Evolutionary conservation across 2,888 invertebrate species (phyloP), one percentile per base, ranked within the genome.

Genomic region (Chrysomela aeneicollis): DNA sequence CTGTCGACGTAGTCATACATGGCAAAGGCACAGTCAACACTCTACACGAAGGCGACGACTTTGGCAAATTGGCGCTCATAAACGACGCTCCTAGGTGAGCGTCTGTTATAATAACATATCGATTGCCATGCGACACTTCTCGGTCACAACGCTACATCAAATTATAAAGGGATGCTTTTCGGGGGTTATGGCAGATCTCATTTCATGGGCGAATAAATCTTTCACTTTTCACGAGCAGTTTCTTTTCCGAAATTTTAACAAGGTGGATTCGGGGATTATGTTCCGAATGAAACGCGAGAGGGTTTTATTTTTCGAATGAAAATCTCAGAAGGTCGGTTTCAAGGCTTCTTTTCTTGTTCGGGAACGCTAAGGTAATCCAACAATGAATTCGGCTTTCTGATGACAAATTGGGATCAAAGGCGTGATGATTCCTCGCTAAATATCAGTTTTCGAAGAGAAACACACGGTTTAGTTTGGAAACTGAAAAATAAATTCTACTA

Each of bases 21-120:
- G 93, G 92, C 67, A 93, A 93, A 85, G 93, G 93, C 53, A 89
- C 91, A 12, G 93, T 94, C 35, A 92, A 92, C 72, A 90, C 90
- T 49, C 84, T 94, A 42, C 90, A 91, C 78, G 93, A 93, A 82
- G 92, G 93, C 63, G 94, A 94, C 82, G 94, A 94, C 83, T 94
- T 94, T 82, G 94, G 94, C 58, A 94, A 94, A 84, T 84, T 94
- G 74, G 93, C 93, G 50, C 85, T 94, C 72, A 91, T 94, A 74
- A 94, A 93, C 82, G 92, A 93, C 84, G 90, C 92, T 59, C 93
- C 93, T 47, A 89, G 92, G 91, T 90, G 83, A 82, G 81, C 42
- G 19, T 21, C 30, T 17, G 37, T 19, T 15, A 10, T 15, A 26
- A 26, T n/a, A n/a, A 17, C 18, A 19, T 47, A 42, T 46, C 17